Evolutionary conservation across 64 coral and sea anemone genomes (phyloP), one percentile per base, ranked within the genome.

Genomic region (Porites australiensis): DNA sequence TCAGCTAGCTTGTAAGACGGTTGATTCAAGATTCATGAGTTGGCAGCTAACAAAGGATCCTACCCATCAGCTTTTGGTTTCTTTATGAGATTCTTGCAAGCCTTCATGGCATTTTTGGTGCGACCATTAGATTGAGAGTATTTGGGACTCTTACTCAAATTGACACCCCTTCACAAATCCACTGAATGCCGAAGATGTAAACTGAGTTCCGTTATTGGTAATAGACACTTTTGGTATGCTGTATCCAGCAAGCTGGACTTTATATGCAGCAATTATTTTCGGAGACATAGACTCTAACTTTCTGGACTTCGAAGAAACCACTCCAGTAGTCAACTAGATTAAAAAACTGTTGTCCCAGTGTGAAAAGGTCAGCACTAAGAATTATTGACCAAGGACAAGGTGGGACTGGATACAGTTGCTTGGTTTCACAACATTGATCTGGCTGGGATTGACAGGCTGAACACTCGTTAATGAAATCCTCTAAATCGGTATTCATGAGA

Each of bases 291-390:
- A 66, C 22, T 51, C 71, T 76, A 18, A 90, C 45, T 78, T 90
- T 77, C 50, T 90, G 77, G 14, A 90, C 89, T 91, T 91, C 78
- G 45, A 91, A 91, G 89, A 82, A 83, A n/a, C 89, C 79, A 8
- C 59, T 82, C 60, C 89, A 82, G 67, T 91, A 91, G 6, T 91
- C 77, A 13, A 91, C 89, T 23, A 91, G 63, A 18, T 74, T 27
- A 22, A 82, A 53, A 72, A 82, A 57, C 63, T 90, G 89, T 13
- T 82, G 47, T 54, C 89, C 72, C 21, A 89, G 87, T 0, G 77
- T 23, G 59, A 89, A 89, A 13, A 89, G 48, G 23, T 89, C 87
- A 27, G 87, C 72, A 21, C 72, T 52, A 8, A 89, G 73, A 5
- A 1, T 89, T 16, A 1, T 89, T 16, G 89, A 91, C 89, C 89